Conservation (phyloP, 2,888 invertebrate genomes). For the Neoaliturus tenellus region DNA sequence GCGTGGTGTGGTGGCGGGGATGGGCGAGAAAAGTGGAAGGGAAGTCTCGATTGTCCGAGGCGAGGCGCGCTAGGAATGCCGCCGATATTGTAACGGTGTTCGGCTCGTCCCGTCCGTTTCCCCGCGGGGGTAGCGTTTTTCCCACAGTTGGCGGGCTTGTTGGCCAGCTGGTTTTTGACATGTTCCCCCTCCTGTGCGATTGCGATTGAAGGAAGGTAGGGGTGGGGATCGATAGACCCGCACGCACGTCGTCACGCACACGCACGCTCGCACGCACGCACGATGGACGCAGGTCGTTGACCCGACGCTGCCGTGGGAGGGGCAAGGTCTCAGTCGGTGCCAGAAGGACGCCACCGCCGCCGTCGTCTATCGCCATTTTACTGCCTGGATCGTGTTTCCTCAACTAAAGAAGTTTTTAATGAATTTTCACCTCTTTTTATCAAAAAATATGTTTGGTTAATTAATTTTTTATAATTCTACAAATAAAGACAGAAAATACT, state of each 20-base stretch:
- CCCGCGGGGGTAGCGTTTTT: neutral
- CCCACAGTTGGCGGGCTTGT: constrained; percentile 18
- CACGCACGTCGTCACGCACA: neutral
- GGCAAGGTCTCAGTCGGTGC: constrained; percentile 33
- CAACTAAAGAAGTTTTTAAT: neutral
- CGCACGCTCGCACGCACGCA: constrained; percentile 21
- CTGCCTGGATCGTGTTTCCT: constrained; percentile 1
- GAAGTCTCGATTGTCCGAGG: constrained; percentile 20
- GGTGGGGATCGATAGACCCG: constrained; percentile 7
- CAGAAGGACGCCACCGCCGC: constrained; percentile 36
- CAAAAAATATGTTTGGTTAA: too few species aligned
- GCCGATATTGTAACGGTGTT: constrained; percentile 33
- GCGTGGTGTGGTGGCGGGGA: neutral
- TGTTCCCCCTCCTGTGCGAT: constrained; percentile 28
- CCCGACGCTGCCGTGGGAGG: constrained; percentile 10
- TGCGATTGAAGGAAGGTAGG: neutral
- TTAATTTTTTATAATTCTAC: too few species aligned
- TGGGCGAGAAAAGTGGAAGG: neutral
- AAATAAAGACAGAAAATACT: too few species aligned
- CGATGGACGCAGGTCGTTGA: constrained; percentile 23
- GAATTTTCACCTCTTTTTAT: too few species aligned
- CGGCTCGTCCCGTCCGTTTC: constrained; percentile 3
- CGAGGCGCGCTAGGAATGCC: constrained; percentile 23
- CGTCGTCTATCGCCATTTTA: neutral
- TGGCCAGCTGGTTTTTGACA: constrained; percentile 43